These are phyloP conservation scores for Callithrix jacchus DNA, from an alignment of 2,113 vertebrate species.

Conservation along the genomic window DNA sequence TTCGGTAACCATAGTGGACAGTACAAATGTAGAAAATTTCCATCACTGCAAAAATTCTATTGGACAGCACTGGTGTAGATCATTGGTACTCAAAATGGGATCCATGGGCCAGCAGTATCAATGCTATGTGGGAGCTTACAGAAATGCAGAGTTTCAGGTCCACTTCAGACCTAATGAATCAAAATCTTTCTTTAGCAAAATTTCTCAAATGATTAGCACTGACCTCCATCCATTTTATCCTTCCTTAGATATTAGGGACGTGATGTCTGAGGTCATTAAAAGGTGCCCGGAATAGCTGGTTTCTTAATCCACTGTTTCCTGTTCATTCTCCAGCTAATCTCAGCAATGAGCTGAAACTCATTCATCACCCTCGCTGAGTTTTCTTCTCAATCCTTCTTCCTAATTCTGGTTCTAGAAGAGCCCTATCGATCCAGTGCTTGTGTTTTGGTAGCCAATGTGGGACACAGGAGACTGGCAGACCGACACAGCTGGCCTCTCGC, in stretches of 20 bases:
- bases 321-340: neutral
- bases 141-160: neutral
- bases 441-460: neutral
- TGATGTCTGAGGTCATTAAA: neutral
- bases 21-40: neutral
- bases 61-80: neutral
- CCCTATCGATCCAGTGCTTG: neutral
- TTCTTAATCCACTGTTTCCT: neutral
- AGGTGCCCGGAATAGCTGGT: neutral
- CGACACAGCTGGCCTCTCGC: neutral
- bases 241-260: neutral
- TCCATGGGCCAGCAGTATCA: neutral
- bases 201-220: neutral
- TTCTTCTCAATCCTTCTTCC: neutral
- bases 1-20: neutral
- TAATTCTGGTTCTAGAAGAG: neutral
- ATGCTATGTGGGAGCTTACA: neutral
- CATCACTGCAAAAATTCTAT: neutral
- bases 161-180: neutral
- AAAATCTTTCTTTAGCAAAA: neutral
- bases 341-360: neutral
- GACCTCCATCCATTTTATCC: neutral
- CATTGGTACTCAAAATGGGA: neutral
- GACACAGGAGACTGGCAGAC: neutral
- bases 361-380: neutral